Conservation (phyloP, 2,113 vertebrate species). For the Eptatretus burgeri region DNA sequence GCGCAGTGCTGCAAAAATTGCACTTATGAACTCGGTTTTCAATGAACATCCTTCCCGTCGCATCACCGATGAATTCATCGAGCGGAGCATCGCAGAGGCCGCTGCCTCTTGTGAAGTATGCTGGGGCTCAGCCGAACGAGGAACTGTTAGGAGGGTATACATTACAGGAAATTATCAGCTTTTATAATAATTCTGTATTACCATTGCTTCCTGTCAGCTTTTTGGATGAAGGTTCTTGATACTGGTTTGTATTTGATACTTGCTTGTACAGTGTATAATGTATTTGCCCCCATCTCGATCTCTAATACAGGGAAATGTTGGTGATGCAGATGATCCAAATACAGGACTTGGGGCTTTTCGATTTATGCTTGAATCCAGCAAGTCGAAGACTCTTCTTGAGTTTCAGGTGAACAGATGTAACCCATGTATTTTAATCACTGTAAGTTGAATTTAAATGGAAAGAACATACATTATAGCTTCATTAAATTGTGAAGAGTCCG, state of each 20-base stretch:
- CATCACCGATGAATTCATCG: constrained; percentile 80
- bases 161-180: background rate
- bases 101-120: constrained; percentile 75
- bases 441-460: too few species aligned
- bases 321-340: constrained; percentile 76
- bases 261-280: background rate
- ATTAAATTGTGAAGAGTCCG: too few species aligned
- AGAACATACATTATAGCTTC: too few species aligned
- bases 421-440: too few species aligned
- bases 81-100: constrained; percentile 80
- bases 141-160: too few species aligned
- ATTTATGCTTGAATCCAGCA: constrained; percentile 95
- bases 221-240: background rate
- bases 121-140: background rate
- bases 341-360: constrained; percentile 86
- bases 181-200: background rate
- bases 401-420: constrained; percentile 40
- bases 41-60: constrained; percentile 81
- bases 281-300: background rate
- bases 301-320: constrained; percentile 42
- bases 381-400: constrained; percentile 90
- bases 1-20: constrained; percentile 74
- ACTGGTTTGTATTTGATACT: background rate
- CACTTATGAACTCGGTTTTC: constrained; percentile 89
- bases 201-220: background rate